Conservation (phyloP, 2,888 invertebrate genomes). For the Phyto melanocephala region DNA sequence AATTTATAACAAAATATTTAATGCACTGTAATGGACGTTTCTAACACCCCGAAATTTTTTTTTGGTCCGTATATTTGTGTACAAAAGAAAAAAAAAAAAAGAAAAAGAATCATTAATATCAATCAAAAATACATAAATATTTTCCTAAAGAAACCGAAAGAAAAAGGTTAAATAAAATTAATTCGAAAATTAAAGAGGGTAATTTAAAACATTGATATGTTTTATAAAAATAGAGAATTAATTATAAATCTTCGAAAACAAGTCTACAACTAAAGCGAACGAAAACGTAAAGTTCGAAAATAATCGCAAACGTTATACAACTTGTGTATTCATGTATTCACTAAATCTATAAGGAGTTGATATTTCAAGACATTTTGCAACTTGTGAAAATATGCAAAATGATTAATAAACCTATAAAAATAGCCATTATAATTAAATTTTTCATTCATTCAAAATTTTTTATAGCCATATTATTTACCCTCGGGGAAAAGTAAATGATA, state of each 20-base stretch:
- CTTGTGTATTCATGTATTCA: no score
- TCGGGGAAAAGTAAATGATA: no score
- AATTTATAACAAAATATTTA: no score
- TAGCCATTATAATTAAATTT: neutral
- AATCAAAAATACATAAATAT: neutral
- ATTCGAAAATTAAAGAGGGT: conserved; percentile 1
- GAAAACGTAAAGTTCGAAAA: conserved; percentile 5
- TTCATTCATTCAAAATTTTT: neutral
- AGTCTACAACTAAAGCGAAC: neutral
- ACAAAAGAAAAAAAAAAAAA: no score
- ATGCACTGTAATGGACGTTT: no score
- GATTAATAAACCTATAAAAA: conserved; percentile 6
- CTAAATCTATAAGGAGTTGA: conserved; percentile 5
- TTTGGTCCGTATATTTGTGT: no score
- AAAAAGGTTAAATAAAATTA: neutral
- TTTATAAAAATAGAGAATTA: neutral
- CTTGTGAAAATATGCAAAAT: conserved; percentile 42
- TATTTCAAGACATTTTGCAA: conserved; percentile 43
- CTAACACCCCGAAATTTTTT: no score
- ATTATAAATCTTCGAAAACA: conserved; percentile 13
- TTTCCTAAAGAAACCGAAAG: neutral
- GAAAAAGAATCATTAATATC: no score
- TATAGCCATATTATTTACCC: no score
- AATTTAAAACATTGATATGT: neutral
- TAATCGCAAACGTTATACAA: conserved; percentile 7